phyloP scores from a whole-genome alignment of 2,797 vertebrate genomes.

The Lacerta agilis region DNA sequence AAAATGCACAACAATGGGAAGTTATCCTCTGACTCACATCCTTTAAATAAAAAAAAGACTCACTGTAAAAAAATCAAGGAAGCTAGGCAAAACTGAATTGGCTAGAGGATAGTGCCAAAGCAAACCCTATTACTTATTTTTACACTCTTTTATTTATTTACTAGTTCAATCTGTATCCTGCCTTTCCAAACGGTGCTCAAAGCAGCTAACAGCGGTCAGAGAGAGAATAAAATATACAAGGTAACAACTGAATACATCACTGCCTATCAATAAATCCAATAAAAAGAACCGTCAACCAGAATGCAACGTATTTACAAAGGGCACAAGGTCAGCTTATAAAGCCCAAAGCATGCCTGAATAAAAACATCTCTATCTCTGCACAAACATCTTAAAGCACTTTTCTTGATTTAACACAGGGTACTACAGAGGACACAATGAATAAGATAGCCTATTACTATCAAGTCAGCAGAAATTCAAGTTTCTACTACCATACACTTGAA shows the following conservation, averaged over 20 bases:
- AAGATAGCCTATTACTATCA: neutral
- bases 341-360: neutral
- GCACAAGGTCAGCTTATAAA: neutral
- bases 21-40: conserved; percentile 22
- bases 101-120: neutral
- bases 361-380: neutral
- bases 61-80: conserved; percentile 22
- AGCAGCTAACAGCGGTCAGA: neutral
- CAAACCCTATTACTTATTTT: neutral
- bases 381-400: neutral
- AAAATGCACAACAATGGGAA: conserved; percentile 43
- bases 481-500: neutral
- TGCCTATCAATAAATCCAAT: neutral
- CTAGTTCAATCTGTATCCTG: neutral
- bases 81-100: conserved; percentile 4
- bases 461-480: neutral
- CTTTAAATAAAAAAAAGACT: neutral
- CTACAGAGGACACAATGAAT: neutral
- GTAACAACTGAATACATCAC: neutral
- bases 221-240: neutral
- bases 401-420: neutral
- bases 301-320: neutral
- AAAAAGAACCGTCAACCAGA: neutral
- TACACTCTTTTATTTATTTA: neutral
- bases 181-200: neutral